Evolutionary conservation across 2,888 invertebrate species (phyloP).

Genomic region (Choristoneura rosaceana): DNA sequence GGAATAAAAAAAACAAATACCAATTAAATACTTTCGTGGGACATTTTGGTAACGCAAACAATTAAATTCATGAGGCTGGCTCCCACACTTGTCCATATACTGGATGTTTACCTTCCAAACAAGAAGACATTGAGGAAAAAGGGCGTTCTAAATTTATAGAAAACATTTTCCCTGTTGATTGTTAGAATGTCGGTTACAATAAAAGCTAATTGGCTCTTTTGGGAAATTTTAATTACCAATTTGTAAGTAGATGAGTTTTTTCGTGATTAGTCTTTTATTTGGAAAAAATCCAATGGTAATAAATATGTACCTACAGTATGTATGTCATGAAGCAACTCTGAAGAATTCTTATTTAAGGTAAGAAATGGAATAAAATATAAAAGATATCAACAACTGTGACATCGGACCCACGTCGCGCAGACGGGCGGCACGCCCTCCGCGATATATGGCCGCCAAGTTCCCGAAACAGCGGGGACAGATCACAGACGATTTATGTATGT

Average conservation of each 20-base stretch:
- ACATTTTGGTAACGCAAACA: background rate
- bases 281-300: background rate
- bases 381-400: slow-evolving; percentile 50
- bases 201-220: slow-evolving; percentile 4
- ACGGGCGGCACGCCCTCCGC: slow-evolving; percentile 55
- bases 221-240: background rate
- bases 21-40: background rate
- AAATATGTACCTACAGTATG: background rate
- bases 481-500: slow-evolving; percentile 60
- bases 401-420: slow-evolving; percentile 49
- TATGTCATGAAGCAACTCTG: background rate
- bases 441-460: slow-evolving; percentile 61
- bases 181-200: slow-evolving; percentile 1
- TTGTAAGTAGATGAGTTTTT: background rate
- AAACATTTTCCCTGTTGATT: background rate
- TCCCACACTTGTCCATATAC: background rate
- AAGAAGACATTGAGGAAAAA: slow-evolving; percentile 2
- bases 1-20: background rate
- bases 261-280: background rate
- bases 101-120: background rate
- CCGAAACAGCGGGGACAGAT: slow-evolving; percentile 59
- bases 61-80: background rate
- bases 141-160: background rate
- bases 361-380: slow-evolving; percentile 37
- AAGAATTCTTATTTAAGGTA: slow-evolving; percentile 21